A percentile compares a stretch with the other conserved stretches of the same genome.
Conservation (phyloP, 2,113 vertebrate genomes). For the Sylvietta virens region DNA sequence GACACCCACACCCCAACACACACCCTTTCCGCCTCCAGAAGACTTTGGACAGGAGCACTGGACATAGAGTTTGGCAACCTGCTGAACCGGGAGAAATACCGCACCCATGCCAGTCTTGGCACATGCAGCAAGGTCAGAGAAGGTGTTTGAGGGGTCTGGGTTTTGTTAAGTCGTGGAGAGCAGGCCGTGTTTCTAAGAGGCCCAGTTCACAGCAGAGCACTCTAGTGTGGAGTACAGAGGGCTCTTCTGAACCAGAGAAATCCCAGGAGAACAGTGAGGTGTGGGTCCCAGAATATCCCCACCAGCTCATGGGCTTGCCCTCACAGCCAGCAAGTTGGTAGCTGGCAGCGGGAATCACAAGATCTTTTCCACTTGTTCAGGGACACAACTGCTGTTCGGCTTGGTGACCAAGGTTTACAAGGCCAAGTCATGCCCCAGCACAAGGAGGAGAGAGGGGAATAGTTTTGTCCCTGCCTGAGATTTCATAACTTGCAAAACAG, state of each 20-base stretch:
- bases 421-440: rapidly evolving
- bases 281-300: rapidly evolving
- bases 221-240: neutral
- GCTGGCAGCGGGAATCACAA: neutral
- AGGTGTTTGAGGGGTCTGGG: too few species aligned
- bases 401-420: neutral
- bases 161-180: neutral
- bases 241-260: neutral
- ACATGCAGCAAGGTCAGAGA: too few species aligned
- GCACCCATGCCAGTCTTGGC: rapidly evolving
- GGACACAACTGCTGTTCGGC: neutral
- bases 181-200: neutral
- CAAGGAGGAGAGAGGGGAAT: neutral
- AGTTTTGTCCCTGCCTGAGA: neutral
- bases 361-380: neutral
- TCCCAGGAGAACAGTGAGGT: too few species aligned
- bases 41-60: neutral
- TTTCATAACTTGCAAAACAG: neutral
- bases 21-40: neutral
- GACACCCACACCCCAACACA: neutral
- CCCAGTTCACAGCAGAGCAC: neutral
- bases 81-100: neutral
- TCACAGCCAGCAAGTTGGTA: neutral
- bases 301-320: neutral
- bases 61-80: too few species aligned